Conservation (phyloP, 2,888 invertebrate genomes). For the Spodoptera picta region DNA sequence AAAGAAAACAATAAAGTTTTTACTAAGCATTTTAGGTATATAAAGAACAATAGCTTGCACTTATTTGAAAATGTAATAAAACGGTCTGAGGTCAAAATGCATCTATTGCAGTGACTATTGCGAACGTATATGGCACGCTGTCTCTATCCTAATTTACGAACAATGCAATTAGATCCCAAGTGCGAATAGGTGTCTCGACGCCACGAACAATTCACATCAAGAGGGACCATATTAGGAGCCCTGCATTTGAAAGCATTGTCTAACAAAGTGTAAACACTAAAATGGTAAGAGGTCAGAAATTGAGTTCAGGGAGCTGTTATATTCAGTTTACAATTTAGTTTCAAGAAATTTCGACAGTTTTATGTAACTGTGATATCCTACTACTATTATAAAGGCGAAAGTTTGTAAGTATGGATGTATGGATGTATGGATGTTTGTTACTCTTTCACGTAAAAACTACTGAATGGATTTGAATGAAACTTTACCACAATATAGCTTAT, state of each 20-base stretch:
- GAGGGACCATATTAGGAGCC: conserved; percentile 51
- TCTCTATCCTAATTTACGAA: conserved; percentile 67
- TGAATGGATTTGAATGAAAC: no score
- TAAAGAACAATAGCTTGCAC: conserved; percentile 40
- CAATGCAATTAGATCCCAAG: conserved; percentile 72
- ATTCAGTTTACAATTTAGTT: no score
- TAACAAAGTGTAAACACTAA: conserved; percentile 22
- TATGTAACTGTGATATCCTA: no score
- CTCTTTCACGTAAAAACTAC: no score
- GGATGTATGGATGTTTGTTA: no score
- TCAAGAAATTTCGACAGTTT: no score
- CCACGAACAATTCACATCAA: conserved; percentile 62
- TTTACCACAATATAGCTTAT: no score
- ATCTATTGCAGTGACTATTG: conserved; percentile 36
- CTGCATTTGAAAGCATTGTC: conserved; percentile 59
- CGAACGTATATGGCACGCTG: conserved; percentile 51
- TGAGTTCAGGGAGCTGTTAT: no score
- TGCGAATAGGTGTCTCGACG: conserved; percentile 50
- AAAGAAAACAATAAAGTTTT: conserved; percentile 4
- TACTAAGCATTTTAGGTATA: conserved; percentile 5
- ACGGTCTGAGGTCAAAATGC: conserved; percentile 30
- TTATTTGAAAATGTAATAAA: conserved; percentile 14
- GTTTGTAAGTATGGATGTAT: no score
- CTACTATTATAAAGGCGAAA: no score
- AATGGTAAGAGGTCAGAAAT: conserved; percentile 22